Percentiles rank a stretch among this genome's conserved stretches.
These are phyloP conservation scores for Pocillopora grandis DNA, from an alignment of 92 coral and sea anemone genomes.

Conservation along the genomic window DNA sequence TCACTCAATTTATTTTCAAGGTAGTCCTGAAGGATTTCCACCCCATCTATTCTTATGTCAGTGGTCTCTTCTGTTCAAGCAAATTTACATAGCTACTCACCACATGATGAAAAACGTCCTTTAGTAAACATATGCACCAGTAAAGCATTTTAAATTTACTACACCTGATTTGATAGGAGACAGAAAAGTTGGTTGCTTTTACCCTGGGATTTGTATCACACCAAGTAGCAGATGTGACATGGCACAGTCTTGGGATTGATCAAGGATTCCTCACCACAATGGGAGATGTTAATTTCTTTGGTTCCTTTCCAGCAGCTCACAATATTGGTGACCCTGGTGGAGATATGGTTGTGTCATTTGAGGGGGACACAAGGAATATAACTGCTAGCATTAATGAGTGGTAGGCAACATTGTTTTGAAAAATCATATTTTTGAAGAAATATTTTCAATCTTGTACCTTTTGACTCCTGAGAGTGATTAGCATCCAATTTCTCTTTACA, in stretches of 20 bases:
- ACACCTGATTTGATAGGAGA: constrained; percentile 58
- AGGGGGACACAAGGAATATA: constrained; percentile 77
- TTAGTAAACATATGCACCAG: too few species aligned
- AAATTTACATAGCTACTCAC: too few species aligned
- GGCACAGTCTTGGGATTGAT: constrained; percentile 97
- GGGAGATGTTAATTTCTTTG: constrained; percentile 93
- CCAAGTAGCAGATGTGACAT: constrained; percentile 95
- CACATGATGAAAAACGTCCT: too few species aligned
- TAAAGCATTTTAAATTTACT: too few species aligned
- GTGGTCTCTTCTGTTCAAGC: too few species aligned
- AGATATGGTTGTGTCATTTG: constrained; percentile 86
- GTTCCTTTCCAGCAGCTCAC: constrained; percentile 93
- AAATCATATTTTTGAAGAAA: not conserved
- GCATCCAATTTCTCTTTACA: too few species aligned
- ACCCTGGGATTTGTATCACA: constrained; percentile 97
- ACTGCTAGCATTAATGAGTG: constrained; percentile 61
- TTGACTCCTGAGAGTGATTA: too few species aligned
- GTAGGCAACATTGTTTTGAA: constrained; percentile 27
- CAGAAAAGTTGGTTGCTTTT: constrained; percentile 93
- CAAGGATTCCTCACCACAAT: constrained; percentile 92
- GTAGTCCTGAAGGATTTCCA: too few species aligned
- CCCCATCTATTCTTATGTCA: too few species aligned
- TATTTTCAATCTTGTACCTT: not conserved
- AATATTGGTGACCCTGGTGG: constrained; percentile 88
- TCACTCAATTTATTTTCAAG: too few species aligned